Base-by-base conservation (phyloP, 2,113 vertebrate genomes). In the Neotoma lepida region DNA sequence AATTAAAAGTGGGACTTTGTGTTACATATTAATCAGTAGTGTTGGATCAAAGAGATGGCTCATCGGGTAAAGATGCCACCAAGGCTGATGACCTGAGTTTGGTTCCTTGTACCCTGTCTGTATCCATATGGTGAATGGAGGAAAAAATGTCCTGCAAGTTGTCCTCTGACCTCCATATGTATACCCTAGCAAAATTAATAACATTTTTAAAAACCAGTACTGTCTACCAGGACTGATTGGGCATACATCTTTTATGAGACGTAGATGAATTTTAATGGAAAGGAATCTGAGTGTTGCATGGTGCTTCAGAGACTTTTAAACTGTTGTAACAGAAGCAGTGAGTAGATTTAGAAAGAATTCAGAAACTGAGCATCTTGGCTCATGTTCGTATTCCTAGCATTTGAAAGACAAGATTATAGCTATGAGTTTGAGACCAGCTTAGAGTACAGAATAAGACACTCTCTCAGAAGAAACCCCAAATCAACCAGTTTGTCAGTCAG, bases 221-320 rank as follows among this genome's bases (percentile, higher is more conserved):
- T 73, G n/a, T 71, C 15, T 70, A 70, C 68, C n/a, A 41, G 70
- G 70, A 41, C n/a, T 71, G 70, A 71, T 22, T 39, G 70, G 17
- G 39, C n/a, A 22, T 39, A 41, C 3, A 39, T 71, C n/a, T 71
- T 71, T 22, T 22, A 71, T 71, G 39, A 41, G 70, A 41, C 70
- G 39, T 24, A 78, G 35, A 33, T 26, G n/a, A 18, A 15, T 82
- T 94, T 96, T 86, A 49, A 94, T 81, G 91, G 73, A 68, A 94
- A 89, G 58, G 33, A 92, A 64, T 85, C 8, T 86, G 5, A 4
- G 1, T 63, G 24, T 70, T 81, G 15, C 15, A 18, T 86, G 41
- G 4, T 89, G 7, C 20, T 90, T 91, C 80, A n/a, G 14, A 87
- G 71, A 88, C 20, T 73, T 6, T 46, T 78, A 74, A 74, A 44